Evolutionary conservation across 2,797 vertebrate genomes (phyloP).

Genomic region (Florisuga fusca): DNA sequence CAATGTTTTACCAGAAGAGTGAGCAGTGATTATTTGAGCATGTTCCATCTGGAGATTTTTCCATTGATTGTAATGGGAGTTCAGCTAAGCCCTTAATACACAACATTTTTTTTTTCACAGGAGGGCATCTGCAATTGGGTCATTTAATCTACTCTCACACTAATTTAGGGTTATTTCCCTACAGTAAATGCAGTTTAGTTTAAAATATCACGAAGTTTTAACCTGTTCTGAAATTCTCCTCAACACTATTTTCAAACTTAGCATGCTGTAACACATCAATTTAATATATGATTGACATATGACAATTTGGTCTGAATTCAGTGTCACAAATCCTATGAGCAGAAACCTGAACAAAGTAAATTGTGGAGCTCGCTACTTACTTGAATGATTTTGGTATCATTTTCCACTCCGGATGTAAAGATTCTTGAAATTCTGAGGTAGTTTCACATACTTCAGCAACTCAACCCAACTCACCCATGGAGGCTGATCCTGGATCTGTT

Average conservation of each 20-base stretch:
- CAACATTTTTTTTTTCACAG: background rate
- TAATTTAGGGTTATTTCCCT: background rate
- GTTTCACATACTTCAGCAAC: no score
- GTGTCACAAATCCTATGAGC: no score
- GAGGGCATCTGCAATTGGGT: background rate
- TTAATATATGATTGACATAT: no score
- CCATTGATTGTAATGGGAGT: background rate
- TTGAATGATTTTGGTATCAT: no score
- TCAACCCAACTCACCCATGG: no score
- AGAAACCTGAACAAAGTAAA: no score
- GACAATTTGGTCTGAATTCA: no score
- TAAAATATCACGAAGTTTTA: background rate
- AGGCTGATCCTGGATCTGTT: no score
- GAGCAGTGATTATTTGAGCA: background rate
- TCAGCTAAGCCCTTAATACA: background rate
- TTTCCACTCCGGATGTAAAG: no score
- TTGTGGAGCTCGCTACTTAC: no score
- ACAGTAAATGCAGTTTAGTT: background rate
- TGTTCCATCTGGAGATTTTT: background rate
- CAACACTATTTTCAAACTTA: background rate
- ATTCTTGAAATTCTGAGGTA: no score
- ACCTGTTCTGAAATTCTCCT: background rate
- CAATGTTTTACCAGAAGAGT: background rate
- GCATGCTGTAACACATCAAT: background rate
- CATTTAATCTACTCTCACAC: constrained; percentile 4